A percentile compares a stretch with the other conserved stretches of the same genome.
Conservation (phyloP, 2,888 invertebrate species). For the Drosophila prostipennis region DNA sequence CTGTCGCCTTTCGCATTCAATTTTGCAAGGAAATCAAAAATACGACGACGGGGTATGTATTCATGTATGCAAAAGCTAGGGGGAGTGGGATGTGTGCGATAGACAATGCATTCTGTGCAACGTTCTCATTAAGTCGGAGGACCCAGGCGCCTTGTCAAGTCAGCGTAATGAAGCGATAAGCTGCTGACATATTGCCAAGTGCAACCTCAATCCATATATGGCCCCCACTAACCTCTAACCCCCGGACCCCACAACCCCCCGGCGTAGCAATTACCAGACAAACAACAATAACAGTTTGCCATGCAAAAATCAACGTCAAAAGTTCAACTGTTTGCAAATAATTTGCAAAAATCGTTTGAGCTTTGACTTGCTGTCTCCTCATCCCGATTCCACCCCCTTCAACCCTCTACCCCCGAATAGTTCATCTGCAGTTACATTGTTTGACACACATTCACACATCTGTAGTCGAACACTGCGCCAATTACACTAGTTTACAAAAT, state of each 20-base stretch:
- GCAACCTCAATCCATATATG: slow-evolving; percentile 60
- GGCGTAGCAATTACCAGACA: slow-evolving; percentile 58
- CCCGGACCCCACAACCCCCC: not conserved
- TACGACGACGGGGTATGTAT: slow-evolving; percentile 6
- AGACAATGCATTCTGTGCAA: slow-evolving; percentile 35
- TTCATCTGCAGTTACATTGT: slow-evolving; percentile 62
- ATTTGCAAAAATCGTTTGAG: slow-evolving; percentile 68
- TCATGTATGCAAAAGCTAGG: slow-evolving; percentile 49
- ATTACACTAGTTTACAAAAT: too few relatives aligned
- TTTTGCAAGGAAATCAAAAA: slow-evolving; percentile 35
- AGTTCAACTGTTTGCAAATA: slow-evolving; percentile 71
- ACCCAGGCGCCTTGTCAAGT: slow-evolving; percentile 53
- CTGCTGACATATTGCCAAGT: slow-evolving; percentile 68
- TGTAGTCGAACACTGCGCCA: not conserved
- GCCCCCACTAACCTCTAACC: not conserved
- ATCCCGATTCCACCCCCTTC: not conserved
- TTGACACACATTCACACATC: slow-evolving; percentile 52
- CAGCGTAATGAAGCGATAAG: slow-evolving; percentile 69
- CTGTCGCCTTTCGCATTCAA: slow-evolving; percentile 37
- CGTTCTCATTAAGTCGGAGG: slow-evolving; percentile 53
- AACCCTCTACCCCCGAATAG: slow-evolving; percentile 29
- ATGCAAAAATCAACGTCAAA: slow-evolving; percentile 64
- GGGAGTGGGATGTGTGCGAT: not conserved
- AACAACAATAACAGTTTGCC: slow-evolving; percentile 53
- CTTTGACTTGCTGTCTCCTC: slow-evolving; percentile 43